These are phyloP conservation scores for Linepithema humile DNA, from an alignment of 1,140 invertebrate genomes.

Conservation along the genomic window DNA sequence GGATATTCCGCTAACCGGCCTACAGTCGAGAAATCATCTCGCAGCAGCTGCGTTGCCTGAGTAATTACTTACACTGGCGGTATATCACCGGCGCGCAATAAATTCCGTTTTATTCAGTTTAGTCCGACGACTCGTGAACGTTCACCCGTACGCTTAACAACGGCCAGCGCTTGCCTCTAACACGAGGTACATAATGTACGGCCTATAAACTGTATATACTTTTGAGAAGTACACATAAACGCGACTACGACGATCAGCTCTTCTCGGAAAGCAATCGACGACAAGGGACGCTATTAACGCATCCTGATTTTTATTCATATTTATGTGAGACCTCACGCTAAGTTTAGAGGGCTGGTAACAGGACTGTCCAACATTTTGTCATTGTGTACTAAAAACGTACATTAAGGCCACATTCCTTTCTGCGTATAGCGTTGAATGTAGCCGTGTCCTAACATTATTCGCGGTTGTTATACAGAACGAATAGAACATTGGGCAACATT, in stretches of 20 bases:
- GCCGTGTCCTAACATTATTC: background rate
- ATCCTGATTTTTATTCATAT: slow-evolving; percentile 21
- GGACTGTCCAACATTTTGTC: background rate
- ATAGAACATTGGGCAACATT: background rate
- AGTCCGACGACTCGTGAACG: background rate
- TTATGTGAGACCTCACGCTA: background rate
- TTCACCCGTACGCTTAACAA: background rate
- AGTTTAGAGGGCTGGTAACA: background rate
- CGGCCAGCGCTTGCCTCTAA: slow-evolving; percentile 8
- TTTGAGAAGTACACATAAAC: slow-evolving; percentile 28
- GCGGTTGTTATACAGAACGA: slow-evolving; percentile 4
- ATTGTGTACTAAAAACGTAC: background rate
- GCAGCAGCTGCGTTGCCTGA: background rate
- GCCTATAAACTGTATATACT: slow-evolving; percentile 25
- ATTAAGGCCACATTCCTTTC: slow-evolving; percentile 25
- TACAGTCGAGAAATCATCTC: background rate
- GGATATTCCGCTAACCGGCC: slow-evolving; percentile 17
- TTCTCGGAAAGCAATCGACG: slow-evolving; percentile 11
- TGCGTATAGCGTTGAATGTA: background rate
- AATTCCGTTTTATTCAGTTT: slow-evolving; percentile 54
- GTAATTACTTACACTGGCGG: slow-evolving; percentile 43
- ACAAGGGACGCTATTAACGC: slow-evolving; percentile 17
- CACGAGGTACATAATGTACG: slow-evolving; percentile 20
- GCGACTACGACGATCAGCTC: slow-evolving; percentile 10
- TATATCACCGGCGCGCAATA: slow-evolving; percentile 50